Evolutionary conservation across 2,888 invertebrate species (phyloP), one percentile per base, ranked within the genome.

Genomic region (Byasa hedistus): DNA sequence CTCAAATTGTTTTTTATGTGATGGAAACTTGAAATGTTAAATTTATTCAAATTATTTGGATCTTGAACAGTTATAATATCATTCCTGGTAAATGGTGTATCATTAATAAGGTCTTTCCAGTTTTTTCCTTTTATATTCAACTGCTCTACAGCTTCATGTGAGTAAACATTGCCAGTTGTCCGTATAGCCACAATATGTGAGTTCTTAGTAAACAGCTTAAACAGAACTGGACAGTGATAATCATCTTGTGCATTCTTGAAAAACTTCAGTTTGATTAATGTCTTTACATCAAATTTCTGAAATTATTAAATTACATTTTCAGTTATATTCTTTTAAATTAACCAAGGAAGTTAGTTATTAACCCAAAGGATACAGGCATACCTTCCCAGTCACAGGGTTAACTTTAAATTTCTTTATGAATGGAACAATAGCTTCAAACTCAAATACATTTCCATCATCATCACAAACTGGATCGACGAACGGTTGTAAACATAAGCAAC

Each of bases 41-140:
- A 99, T 85, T 99, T 99, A 48, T 94, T 94, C 70, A 98, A 93
- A 84, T 98, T 94, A 64, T 94, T 94, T 0, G 99, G 99, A 87
- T 99, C 96, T 80, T 98, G 98, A 75, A 99, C 93, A 0, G 95
- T 95, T 66, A 99, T 97, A 12, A 99, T 94, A 82, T 99, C 99
- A 77, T 94, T 95, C 70, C 97, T 94, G 19, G 94, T 92, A 83
- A 99, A 99, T 0, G 97, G 95, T 71, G 95, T 94, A 83, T 99
- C 99, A 72, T 94, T 96, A 17, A 99, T 91, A 51, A 99, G 93
- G 89, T 99, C 99, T 79, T 96, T 97, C 95, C 96, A 98, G 80
- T 98, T 98, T 75, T 96, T 96, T 1, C 96, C 94, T 86, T 99
- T 99, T 62, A 99, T 95, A 82, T 99, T 99, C 52, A 99, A 93